These are phyloP conservation scores for Pterocles orientalis DNA, from an alignment of 2,113 vertebrate species.

Conservation along the genomic window DNA sequence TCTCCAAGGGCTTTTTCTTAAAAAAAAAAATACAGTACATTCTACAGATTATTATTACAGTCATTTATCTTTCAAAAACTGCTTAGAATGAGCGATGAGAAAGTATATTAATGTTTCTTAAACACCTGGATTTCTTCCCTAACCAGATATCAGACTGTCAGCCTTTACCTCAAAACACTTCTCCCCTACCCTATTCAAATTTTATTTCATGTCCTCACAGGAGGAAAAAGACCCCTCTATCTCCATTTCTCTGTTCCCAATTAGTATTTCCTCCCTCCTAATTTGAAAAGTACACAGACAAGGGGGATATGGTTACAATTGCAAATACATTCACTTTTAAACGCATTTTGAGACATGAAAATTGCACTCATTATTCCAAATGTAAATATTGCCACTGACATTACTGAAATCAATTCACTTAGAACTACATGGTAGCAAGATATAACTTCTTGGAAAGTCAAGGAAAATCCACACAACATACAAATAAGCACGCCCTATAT, in stretches of 20 bases:
- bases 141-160: not conserved
- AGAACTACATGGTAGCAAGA: not conserved
- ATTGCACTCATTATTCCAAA: not conserved
- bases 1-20: not conserved
- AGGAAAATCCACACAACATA: too few relatives aligned
- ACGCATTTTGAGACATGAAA: not conserved
- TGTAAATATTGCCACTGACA: not conserved
- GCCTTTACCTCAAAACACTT: not conserved
- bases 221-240: not conserved
- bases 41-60: not conserved
- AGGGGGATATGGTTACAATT: rapidly evolving
- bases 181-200: not conserved
- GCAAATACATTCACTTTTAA: not conserved
- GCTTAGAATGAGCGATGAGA: not conserved
- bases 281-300: not conserved
- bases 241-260: not conserved
- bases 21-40: not conserved
- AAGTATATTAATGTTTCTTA: not conserved
- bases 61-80: not conserved
- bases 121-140: not conserved
- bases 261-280: not conserved
- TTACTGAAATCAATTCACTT: not conserved
- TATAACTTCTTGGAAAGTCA: too few relatives aligned
- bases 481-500: not conserved
- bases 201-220: not conserved